phyloP scores from a whole-genome alignment of 2,888 invertebrate genomes.

The Luffia ferchaultella region DNA sequence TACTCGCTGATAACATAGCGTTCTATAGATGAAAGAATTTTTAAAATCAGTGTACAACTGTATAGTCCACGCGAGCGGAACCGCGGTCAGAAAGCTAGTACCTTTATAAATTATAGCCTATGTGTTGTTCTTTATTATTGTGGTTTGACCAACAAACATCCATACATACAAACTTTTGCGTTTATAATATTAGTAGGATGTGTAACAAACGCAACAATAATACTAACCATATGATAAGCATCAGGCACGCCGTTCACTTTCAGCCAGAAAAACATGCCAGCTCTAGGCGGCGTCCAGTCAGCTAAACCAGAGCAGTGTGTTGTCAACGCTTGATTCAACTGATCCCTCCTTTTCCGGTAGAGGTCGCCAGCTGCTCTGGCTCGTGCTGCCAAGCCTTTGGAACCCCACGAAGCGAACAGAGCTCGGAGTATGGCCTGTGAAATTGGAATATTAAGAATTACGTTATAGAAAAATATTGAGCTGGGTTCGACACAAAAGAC shows the following conservation, averaged over 20 bases:
- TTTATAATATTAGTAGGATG: too few species aligned
- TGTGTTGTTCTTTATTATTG: background rate
- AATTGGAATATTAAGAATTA: too few species aligned
- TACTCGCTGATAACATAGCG: too few species aligned
- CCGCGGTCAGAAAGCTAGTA: too few species aligned
- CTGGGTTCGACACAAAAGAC: too few species aligned
- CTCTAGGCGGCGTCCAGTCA: conserved; percentile 72
- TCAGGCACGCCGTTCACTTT: conserved; percentile 72
- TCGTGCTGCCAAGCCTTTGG: conserved; percentile 67
- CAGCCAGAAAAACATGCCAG: conserved; percentile 84
- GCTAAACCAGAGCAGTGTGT: conserved; percentile 69
- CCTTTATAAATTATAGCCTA: too few species aligned
- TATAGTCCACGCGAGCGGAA: too few species aligned
- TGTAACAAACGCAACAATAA: background rate
- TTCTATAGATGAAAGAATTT: too few species aligned
- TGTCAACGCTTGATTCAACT: conserved; percentile 66
- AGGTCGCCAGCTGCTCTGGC: conserved; percentile 64
- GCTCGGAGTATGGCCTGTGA: conserved; percentile 64
- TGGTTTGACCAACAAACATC: too few species aligned
- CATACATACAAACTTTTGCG: too few species aligned
- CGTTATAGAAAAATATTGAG: too few species aligned
- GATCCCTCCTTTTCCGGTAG: conserved; percentile 70
- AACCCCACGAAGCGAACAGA: conserved; percentile 66
- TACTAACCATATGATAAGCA: conserved; percentile 74
- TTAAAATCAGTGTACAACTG: too few species aligned